Evolutionary conservation across 64 coral and sea anemone species (phyloP), one percentile per base, ranked within the genome.

Genomic region (Catalaphyllia jardinei): DNA sequence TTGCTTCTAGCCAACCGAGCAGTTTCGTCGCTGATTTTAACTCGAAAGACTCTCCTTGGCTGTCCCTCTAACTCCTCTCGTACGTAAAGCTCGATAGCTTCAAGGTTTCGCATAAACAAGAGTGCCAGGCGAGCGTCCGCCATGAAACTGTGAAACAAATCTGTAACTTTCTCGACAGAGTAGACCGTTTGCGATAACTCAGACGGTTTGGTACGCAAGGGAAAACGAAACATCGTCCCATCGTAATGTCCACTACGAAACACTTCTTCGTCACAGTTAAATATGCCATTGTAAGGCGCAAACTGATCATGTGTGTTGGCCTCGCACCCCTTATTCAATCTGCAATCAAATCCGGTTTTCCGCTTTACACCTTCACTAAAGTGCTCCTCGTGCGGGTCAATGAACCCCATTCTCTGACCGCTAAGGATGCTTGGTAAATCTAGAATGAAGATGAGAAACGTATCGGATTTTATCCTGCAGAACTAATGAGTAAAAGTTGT

Each of bases 391-490:
- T 94, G 93, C 3, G 93, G 93, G 35, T 94, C 93, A 50, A 94
- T 94, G 28, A 94, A 69, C 1, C 88, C 88, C 0, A 94, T 18
- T 63, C 80, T 74, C 14, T 73, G 74, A 24, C 89, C 65, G 29
- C 93, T 94, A 25, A 94, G 28, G 4, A 94, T 88, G 46, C 93
- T 94, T 67, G 93, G 93, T 33, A 91, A 81, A 94, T 94, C 93
- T 94, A 22, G 28, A 8, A 17, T 19, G 42, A 46, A 46, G 42
- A 46, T 46, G 42, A 46, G 42, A 46, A 46, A 46, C 6, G 42
- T 5, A 46, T 46, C 7, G 7, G 42, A 46, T 46, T 3, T 46
- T 46, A 46, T 46, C 42, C 42, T 6, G 42, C 42, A 46, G 42
- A 46, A 46, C 42, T 46, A 46, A 46, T 46, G 7, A 46, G 42